A percentile compares a stretch with the other conserved stretches of the same genome.
phyloP scores from a whole-genome alignment of 64 coral and sea anemone genomes.

The Pachyseris speciosa region DNA sequence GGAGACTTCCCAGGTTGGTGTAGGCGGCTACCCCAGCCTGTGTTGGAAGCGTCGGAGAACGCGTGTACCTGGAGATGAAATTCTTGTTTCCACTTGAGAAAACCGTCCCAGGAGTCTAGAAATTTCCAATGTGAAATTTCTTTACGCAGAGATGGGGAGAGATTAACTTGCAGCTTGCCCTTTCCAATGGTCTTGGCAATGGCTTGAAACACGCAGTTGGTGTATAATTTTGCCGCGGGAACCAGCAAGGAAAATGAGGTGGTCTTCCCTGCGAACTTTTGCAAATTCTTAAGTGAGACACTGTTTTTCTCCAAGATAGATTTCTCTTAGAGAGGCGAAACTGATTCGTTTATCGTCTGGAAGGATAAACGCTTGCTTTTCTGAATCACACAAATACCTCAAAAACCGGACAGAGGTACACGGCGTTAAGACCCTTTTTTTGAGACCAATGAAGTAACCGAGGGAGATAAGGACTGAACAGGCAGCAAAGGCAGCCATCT shows the following conservation, averaged over 20 bases:
- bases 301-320: not conserved
- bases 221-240: not conserved
- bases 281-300: not conserved
- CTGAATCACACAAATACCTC: constrained; percentile 14
- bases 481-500: not conserved
- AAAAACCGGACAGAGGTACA: not conserved
- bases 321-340: constrained; percentile 14
- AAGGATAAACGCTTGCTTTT: constrained; percentile 24
- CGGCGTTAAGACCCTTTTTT: not conserved
- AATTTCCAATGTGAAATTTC: not conserved
- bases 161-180: not conserved
- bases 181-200: not conserved
- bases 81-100: not conserved
- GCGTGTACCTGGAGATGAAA: not conserved
- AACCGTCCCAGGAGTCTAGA: not conserved
- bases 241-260: constrained; percentile 28
- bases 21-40: constrained; percentile 19
- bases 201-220: not conserved
- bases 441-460: constrained; percentile 5
- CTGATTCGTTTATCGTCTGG: constrained; percentile 21
- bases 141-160: not conserved
- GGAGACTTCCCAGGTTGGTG: no score
- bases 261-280: constrained; percentile 47
- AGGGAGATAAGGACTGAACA: constrained; percentile 21
- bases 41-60: no score